Evolutionary conservation across 2,113 vertebrate genomes (phyloP), one percentile per base, ranked within the genome.

Genomic region (Nyctereutes procyonoides): DNA sequence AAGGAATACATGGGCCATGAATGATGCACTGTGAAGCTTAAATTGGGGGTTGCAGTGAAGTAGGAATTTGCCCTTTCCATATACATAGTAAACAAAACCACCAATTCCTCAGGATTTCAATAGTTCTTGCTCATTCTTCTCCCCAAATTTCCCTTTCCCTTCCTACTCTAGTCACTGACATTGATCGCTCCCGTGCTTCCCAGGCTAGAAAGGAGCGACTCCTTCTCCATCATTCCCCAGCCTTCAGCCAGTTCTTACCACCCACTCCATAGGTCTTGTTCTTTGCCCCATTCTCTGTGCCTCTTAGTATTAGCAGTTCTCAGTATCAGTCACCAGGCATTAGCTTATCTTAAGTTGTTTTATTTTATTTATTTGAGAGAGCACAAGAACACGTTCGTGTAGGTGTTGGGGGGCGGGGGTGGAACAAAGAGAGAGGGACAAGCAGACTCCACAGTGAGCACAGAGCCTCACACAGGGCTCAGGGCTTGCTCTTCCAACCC

Each of bases 1-100:
- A 43, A 43, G 24, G 24, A 30, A 14, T 20, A 79, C 1, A 3
- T 1, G 15, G 43, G 24, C 81, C 28, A 19, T 19, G 73, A 73
- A 16, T 43, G 53, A 28, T 56, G 53, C 28, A 20, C 20, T 43
- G 1, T 65, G 17, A 83, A 69, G 69, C 38, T 26, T 20, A 84
- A 84, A 67, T 2, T n/a, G 14, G 11, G 53, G 20, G n/a, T 30
- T 35, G 48, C 48, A 71, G 8, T 20, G 60, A 80, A 43, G 35
- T 65, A 79, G 71, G 58, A 80, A 62, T 69, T 55, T 74, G 53
- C 73, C 77, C 43, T 81, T 69, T n/a, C 65, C 24, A 19, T 28
- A 56, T 28, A 85, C 22, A 65, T 63, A 91, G 77, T 48, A 84
- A 73, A 84, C 55, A 77, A 97, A 91, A 74, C 5, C 74, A 88